Base-by-base conservation (phyloP, 1,140 invertebrate genomes). In the Drosophila rhopaloa region DNA sequence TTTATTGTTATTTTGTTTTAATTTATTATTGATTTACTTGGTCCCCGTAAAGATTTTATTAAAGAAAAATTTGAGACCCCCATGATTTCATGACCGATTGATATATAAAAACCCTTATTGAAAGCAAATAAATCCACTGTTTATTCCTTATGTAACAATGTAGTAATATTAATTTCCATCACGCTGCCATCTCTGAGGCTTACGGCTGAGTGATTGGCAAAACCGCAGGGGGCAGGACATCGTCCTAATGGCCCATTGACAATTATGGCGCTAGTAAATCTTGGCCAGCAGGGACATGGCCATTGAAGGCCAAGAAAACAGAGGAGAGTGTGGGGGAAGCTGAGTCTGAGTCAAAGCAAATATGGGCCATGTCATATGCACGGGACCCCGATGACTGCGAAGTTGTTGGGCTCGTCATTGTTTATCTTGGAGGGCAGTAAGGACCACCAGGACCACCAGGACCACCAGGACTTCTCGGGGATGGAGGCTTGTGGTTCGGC, bases 211-310 rank as follows among this genome's bases (percentile, higher is more conserved):
- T 88, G 82, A 85, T 81, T 85, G 82, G 67, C 75, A 61, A 71
- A 77, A 67, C 82, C 78, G 41, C 74, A 79, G 82, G 78, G 58
- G 79, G 58, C 55, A 61, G 55, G 54, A 68, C 67, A 74, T 72
- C 80, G 44, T 54, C 73, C 66, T 84, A 89, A 89, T 89, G 74
- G 80, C 61, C 65, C 80, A 89, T 89, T 89, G 84, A 84, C 84
- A 89, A 89, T 89, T 89, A 89, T 89, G 79, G 63, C 58, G 84
- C 73, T 81, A 89, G 77, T 89, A 89, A 89, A 89, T 84, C 65
- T 81, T 84, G 65, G 37, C 68, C 59, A 66, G 29, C 65, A 57
- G 60, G 50, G 60, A 68, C 60, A 65, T 46, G 41, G 47, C 51
- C 46, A 70, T 27, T 55, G n/a, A 19, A n/a, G 35, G 27, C 11